phyloP scores from a whole-genome alignment of 2,113 vertebrate species.

The Ibidorhyncha struthersii region DNA sequence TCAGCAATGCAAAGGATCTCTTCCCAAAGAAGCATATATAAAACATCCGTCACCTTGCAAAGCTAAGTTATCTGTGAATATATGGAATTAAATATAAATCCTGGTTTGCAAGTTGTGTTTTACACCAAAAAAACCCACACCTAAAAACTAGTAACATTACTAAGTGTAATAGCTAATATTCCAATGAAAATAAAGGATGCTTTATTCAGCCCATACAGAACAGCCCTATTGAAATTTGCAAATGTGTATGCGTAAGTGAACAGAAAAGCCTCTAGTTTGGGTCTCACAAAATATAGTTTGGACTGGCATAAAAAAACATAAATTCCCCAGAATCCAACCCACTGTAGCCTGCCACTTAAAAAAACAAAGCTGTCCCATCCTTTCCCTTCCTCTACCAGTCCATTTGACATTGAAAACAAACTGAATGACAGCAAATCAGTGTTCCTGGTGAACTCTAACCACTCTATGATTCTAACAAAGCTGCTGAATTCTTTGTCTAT shows the following conservation, averaged over 20 bases:
- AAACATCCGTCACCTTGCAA: neutral
- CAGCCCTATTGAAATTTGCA: neutral
- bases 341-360: neutral
- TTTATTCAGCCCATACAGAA: neutral
- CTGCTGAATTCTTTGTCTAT: neutral
- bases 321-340: neutral
- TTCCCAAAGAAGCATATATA: neutral
- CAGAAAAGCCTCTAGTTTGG: neutral
- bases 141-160: neutral
- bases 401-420: neutral
- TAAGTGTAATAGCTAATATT: neutral
- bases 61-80: neutral
- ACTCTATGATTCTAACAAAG: neutral
- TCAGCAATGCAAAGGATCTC: neutral
- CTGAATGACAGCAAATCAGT: neutral
- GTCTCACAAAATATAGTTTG: neutral
- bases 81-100: neutral
- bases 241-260: rapidly evolving
- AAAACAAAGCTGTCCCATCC: neutral
- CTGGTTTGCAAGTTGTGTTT: neutral
- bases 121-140: neutral
- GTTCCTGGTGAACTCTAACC: neutral
- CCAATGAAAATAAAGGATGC: neutral
- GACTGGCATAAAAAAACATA: neutral
- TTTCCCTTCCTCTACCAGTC: neutral